A percentile compares a stretch with the other conserved stretches of the same genome.
Conservation (phyloP, 2,797 vertebrate species). For the Brotula barbata region DNA sequence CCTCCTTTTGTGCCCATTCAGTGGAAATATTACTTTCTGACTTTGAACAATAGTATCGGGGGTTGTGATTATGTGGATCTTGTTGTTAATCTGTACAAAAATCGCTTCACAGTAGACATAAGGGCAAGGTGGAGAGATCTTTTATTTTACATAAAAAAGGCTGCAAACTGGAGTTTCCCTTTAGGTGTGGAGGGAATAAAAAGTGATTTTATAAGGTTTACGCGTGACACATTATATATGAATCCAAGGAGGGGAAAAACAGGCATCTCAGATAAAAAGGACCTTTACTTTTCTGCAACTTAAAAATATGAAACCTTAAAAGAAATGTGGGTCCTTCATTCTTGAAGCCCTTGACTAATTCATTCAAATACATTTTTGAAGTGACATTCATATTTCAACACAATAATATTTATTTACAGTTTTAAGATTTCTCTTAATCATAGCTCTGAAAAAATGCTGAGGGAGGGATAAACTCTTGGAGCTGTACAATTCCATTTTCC, state of each 20-base stretch:
- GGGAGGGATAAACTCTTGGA: slow-evolving; percentile 74
- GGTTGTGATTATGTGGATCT: too few relatives aligned
- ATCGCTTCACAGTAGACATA: slow-evolving; percentile 49
- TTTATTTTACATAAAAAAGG: slow-evolving; percentile 97
- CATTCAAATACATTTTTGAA: slow-evolving; percentile 82
- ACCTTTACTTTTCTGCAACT: slow-evolving; percentile 77
- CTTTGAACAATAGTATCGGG: too few relatives aligned
- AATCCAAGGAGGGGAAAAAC: slow-evolving; percentile 70
- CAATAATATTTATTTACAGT: slow-evolving; percentile 82
- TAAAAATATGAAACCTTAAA: slow-evolving; percentile 75
- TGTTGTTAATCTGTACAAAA: slow-evolving; percentile 11
- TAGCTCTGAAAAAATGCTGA: slow-evolving; percentile 69
- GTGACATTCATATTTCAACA: slow-evolving; percentile 86
- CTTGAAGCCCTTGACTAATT: slow-evolving; percentile 82
- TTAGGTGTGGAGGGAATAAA: slow-evolving; percentile 83
- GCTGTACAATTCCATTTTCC: slow-evolving; percentile 80
- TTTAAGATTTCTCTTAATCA: slow-evolving; percentile 78
- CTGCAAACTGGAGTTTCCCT: slow-evolving; percentile 88
- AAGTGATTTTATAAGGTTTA: slow-evolving; percentile 81
- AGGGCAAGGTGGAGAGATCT: slow-evolving; percentile 80
- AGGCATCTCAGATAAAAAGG: slow-evolving; percentile 73
- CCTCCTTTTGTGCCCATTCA: too few relatives aligned
- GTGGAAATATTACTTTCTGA: too few relatives aligned
- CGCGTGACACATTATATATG: slow-evolving; percentile 77
- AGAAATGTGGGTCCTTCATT: slow-evolving; percentile 75